Base-by-base conservation (phyloP, 1,140 invertebrate genomes). In the Drosophila takahashii region DNA sequence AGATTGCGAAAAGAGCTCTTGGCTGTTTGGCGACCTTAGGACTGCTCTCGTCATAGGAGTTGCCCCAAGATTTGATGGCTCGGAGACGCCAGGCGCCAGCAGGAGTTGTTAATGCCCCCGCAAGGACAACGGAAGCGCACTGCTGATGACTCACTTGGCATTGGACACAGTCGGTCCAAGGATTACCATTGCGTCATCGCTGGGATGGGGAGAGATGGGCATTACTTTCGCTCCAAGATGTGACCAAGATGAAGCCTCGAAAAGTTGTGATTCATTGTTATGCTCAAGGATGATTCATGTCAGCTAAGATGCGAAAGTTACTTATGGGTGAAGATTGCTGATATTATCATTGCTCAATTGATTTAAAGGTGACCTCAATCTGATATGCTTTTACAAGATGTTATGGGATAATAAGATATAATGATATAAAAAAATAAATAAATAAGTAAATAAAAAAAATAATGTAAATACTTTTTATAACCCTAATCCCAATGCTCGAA, bases 181-280 rank as follows among this genome's bases (percentile, higher is more conserved):
- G 83, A 86, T 83, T 76, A 64, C 61, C 39, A 83, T 81, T 86
- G 74, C 83, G 83, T 87, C 83, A 89, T 70, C 48, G n/a, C 18
- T 18, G 15, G 52, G n/a, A 39, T 32, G 22, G 42, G 16, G 6
- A 39, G 52, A 26, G 9, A 9, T 45, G 47, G 41, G 27, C 16
- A n/a, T 18, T 18, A 36, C 16, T 39, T 15, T 1, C 5, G 32
- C 44, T 53, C 26, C 32, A 42, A 50, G 69, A 60, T 71, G 52
- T 27, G 51, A 27, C 18, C 36, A 42, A 29, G 16, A 51, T 32
- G 44, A 57, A 18, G 32, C 26, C 18, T n/a, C 62, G 0, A 47
- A 69, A 57, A 70, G 50, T 57, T 70, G 32, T 70, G 51, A 29
- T 22, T 66, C 59, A 62, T 22, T 5, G 6, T 8, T 16, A 26